Evolutionary conservation across 2,797 vertebrate species (phyloP), one percentile per base, ranked within the genome.

Genomic region (Gobionotothen gibberifrons): DNA sequence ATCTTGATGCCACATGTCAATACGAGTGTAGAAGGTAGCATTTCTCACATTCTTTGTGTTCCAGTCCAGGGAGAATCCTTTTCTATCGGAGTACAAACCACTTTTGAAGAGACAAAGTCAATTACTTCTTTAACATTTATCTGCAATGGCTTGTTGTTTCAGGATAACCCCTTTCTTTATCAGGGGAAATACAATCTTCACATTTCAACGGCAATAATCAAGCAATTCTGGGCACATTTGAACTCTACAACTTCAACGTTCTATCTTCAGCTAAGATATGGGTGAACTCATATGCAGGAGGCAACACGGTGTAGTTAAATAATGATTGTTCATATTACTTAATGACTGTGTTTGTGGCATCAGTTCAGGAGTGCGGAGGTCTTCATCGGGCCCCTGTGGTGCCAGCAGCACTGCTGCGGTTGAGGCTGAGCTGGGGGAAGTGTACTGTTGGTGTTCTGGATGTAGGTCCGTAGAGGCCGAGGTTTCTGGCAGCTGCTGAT

Each of bases 351-450:
- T 59, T 48, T 46, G 6, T 32, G 46, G 52, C 10, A 49, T 64
- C 43, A 49, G 58, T 52, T 65, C 16, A 17, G 48, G 42, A 62
- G 55, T 10, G 46, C 1, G 15, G 11, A 16, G 51, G 26, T 51
- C 19, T 74, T 91, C 52, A 90, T 93, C 95, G 96, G 64, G 96
- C 93, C 80, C 95, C 96, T 42, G 95, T 96, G 47, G 95, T 90
- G 56, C 93, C 85, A 0, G 93, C 89, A 22, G 71, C 91, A 10
- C 93, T 93, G 16, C 87, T 87, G 3, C 92, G 95, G 88, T 57
- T 96, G 83, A 97, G 93, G 93, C 96, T 98, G 94, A 99, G 96
- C 53, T 98, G 97, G 12, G 98, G 97, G 74, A 99, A 98, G 85
- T 96, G 95, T 46, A 99, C 95, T 0, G 93, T 94, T 14, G 98